Base-by-base conservation (phyloP, 2,888 invertebrate genomes). In the Ptychoptera albimana region DNA sequence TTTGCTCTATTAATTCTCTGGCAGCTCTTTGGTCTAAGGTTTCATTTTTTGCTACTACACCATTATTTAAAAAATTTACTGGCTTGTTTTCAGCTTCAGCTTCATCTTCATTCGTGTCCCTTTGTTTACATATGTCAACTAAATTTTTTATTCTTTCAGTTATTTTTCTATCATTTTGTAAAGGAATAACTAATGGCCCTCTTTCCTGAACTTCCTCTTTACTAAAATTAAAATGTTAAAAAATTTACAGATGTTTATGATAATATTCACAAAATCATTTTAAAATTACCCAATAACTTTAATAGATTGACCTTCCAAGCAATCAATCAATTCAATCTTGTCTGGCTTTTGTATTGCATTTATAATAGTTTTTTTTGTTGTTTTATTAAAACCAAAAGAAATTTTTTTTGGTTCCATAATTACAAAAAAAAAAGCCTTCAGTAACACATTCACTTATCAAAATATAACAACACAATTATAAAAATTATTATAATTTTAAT, bases 331-430 rank as follows among this genome's bases (percentile, higher is more conserved):
- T 55, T 87, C 81, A 8, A 62, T 52, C 52, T 70, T 73, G 53
- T 70, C 71, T 46, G 74, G 73, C 45, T 69, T 65, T 12, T 13
- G n/a, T 41, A 64, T 60, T 31, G 56, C 49, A 50, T 57, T 51
- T 41, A 42, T 35, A 15, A 23, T 42, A 8, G 52, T 55, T 54
- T 75, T 77, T 52, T 74, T 77, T 6, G 63, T 58, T 1, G 75
- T 69, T 70, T 85, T 86, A 54, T 70, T 75, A 64, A 87, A 87
- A 40, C 82, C 77, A 60, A 87, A 87, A 0, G 84, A 84, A 57
- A 87, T 78, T 60, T 85, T 85, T 52, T 83, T 83, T 43, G 67
- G 61, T 51, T 79, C 77, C 74, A 73, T 75, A 2, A 3, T 36
- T 2, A 36, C 8, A 23, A 23, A 23, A 7, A 23, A 23, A 23